A percentile compares a stretch with the other conserved stretches of the same genome.
These are phyloP conservation scores for Monomorium pharaonis DNA, from an alignment of 1,140 invertebrate genomes.

Conservation along the genomic window DNA sequence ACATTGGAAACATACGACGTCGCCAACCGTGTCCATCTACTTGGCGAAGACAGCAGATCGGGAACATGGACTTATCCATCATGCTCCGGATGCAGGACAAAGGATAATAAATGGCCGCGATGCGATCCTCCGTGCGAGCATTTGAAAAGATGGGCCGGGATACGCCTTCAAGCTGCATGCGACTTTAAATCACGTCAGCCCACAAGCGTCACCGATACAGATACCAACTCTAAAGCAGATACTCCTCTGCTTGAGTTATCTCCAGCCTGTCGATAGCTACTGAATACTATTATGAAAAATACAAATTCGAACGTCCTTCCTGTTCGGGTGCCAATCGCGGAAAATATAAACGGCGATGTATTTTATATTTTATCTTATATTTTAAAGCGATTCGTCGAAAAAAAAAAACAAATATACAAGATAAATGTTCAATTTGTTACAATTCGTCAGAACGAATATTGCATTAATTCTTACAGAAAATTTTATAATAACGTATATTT, in stretches of 20 bases:
- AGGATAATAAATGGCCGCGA: slow-evolving; percentile 71
- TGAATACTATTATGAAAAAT: slow-evolving; percentile 18
- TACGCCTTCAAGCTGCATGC: slow-evolving; percentile 47
- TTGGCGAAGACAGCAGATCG: slow-evolving; percentile 54
- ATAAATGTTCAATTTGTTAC: background rate
- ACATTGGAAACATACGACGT: slow-evolving; percentile 19
- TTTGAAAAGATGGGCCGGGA: slow-evolving; percentile 64
- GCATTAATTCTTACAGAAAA: background rate
- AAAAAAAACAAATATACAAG: background rate
- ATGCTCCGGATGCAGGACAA: slow-evolving; percentile 63
- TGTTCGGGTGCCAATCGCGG: background rate
- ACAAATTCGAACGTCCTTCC: slow-evolving; percentile 24
- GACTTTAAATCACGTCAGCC: slow-evolving; percentile 69
- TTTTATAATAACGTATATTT: background rate
- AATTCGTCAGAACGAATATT: background rate
- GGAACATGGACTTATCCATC: slow-evolving; percentile 64
- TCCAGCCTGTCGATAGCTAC: slow-evolving; percentile 58
- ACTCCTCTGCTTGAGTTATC: slow-evolving; percentile 59
- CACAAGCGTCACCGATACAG: slow-evolving; percentile 58
- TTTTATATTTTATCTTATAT: slow-evolving; percentile 8
- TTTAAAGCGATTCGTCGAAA: background rate
- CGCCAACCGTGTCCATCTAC: slow-evolving; percentile 49
- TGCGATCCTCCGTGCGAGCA: slow-evolving; percentile 60
- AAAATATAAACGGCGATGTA: slow-evolving; percentile 10
- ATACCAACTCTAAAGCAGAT: slow-evolving; percentile 48